phyloP scores from a whole-genome alignment of 2,113 vertebrate species.

The Pagrus major region DNA sequence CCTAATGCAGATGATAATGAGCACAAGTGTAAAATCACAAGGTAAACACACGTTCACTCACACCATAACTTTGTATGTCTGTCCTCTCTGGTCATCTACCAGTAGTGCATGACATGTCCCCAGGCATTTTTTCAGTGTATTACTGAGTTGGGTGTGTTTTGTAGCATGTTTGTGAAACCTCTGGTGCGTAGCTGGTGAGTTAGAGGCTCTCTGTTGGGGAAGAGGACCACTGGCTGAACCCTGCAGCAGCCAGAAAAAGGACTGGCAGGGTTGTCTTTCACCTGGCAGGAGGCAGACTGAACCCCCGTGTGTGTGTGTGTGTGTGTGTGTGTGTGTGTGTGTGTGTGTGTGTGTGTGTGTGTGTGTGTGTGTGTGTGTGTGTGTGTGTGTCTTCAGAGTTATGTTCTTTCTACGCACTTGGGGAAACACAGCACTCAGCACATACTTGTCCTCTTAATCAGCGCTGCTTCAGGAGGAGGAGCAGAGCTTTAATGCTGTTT shows the following conservation, averaged over 20 bases:
- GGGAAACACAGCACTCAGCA: background rate
- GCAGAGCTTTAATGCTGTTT: no score
- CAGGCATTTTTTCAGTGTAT: background rate
- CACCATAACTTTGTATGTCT: background rate
- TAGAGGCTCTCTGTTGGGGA: background rate
- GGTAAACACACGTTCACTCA: conserved; percentile 75
- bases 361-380: background rate
- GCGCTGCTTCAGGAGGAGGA: background rate
- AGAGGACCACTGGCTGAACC: background rate
- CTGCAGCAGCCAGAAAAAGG: background rate
- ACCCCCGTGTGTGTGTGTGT: background rate
- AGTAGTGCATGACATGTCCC: background rate
- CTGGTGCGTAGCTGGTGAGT: background rate
- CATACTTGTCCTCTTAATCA: background rate
- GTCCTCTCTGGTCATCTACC: background rate
- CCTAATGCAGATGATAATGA: conserved; percentile 86
- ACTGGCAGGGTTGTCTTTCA: conserved; percentile 16
- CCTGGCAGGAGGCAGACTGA: background rate
- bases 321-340: background rate
- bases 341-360: background rate
- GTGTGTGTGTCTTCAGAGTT: background rate
- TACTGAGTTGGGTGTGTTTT: background rate
- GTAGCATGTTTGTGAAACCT: background rate
- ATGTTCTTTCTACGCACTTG: background rate
- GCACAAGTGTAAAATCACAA: conserved; percentile 91